Conservation (phyloP, 2,797 vertebrate genomes). For the Tiaroga cobitis region DNA sequence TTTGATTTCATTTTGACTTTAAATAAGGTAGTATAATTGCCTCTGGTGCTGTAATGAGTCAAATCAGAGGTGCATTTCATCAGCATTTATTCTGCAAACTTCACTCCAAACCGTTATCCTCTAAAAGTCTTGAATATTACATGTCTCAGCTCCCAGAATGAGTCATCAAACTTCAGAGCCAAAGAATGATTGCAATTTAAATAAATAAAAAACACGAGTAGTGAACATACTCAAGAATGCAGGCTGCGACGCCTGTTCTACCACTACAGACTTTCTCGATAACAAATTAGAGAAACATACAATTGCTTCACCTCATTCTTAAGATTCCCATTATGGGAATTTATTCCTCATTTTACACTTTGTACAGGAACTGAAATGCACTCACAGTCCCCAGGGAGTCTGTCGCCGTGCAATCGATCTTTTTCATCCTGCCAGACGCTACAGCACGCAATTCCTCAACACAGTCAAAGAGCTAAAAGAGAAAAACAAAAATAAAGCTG, state of each 20-base stretch:
- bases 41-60: constrained; percentile 8
- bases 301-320: background rate
- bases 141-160: constrained; percentile 2
- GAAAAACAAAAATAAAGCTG: constrained; percentile 10
- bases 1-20: background rate
- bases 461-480: constrained; percentile 33
- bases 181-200: constrained; percentile 24
- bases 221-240: background rate
- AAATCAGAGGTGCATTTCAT: constrained; percentile 19
- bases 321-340: constrained; percentile 9
- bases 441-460: constrained; percentile 14
- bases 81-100: background rate
- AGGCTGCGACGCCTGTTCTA: background rate
- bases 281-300: constrained; percentile 1
- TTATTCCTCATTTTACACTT: constrained; percentile 8
- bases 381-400: constrained; percentile 52
- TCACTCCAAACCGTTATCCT: background rate
- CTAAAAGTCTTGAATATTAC: constrained; percentile 20
- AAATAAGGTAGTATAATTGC: constrained; percentile 2
- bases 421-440: constrained; percentile 45
- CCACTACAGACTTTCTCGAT: background rate
- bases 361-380: constrained; percentile 14
- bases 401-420: constrained; percentile 27
- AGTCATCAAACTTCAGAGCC: constrained; percentile 28
- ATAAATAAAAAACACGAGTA: background rate